Evolutionary conservation across 2,888 invertebrate species (phyloP), one percentile per base, ranked within the genome.

Genomic region (Idaea biselata): DNA sequence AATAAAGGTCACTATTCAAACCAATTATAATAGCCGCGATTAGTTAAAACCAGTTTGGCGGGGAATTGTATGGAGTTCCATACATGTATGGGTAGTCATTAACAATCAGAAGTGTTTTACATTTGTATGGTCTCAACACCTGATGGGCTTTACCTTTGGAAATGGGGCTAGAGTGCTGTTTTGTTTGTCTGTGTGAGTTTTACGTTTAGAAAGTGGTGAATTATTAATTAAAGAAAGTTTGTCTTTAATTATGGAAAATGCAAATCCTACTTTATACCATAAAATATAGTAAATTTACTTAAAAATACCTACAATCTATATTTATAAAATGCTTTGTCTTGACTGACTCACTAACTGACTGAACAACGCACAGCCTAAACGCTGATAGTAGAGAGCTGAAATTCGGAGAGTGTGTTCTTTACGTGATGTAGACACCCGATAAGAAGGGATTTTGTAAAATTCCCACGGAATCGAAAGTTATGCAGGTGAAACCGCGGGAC

Each of bases 41-140:
- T 65, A 67, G 61, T 64, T 64, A 67, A 63, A 69, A 67, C 72
- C 65, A 66, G 72, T 73, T 69, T 69, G 63, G 72, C 72, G 63
- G 69, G 64, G 68, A 70, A 71, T 68, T 71, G 69, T 66, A 71
- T 64, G 67, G 65, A 58, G 63, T 68, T 64, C 60, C 63, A 65
- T 62, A 58, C 62, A 58, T 63, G 61, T 60, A 66, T 68, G 63
- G 59, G 65, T 68, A 63, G 68, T 63, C 64, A 67, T 68, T 69
- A 66, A 55, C 59, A 65, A 59, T 67, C 58, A 60, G 61, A 58
- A 59, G 56, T 61, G 60, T 56, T 66, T 71, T 68, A 61, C 65
- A 67, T 67, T 63, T 64, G 61, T 64, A 17, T 60, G 60, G 60
- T 33, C n/a, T 54, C 33, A 64, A 65, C 55, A 64, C 64, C 58